These are phyloP conservation scores for Melikaiella ostensackeni DNA, from an alignment of 2,888 invertebrate genomes.

Conservation along the genomic window DNA sequence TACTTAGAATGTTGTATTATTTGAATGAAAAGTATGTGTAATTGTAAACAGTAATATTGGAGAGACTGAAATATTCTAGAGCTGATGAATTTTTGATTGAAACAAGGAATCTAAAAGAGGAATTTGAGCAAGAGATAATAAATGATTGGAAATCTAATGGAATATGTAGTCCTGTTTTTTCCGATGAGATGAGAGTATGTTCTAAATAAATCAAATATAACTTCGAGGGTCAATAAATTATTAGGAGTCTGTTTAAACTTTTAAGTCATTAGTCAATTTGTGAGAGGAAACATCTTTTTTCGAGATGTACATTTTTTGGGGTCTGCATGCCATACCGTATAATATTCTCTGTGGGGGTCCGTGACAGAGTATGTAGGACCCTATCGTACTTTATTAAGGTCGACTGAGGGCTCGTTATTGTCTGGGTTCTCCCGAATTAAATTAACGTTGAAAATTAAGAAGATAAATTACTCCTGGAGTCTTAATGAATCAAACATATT, in stretches of 20 bases:
- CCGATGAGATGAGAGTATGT: neutral
- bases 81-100: too few relatives aligned
- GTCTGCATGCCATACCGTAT: constrained; percentile 3
- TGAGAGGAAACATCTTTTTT: constrained; percentile 6
- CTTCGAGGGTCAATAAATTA: constrained; percentile 6
- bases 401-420: constrained; percentile 17
- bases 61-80: neutral
- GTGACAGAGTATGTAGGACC: constrained; percentile 30
- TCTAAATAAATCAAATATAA: constrained; percentile 9
- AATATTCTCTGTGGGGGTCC: constrained; percentile 28
- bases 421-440: neutral
- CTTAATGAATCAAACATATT: constrained; percentile 11
- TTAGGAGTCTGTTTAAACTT: neutral
- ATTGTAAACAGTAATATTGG: too few relatives aligned
- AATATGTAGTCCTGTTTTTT: neutral
- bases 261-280: constrained; percentile 15
- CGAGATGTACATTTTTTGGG: constrained; percentile 19
- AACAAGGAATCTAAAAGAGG: too few relatives aligned
- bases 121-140: too few relatives aligned
- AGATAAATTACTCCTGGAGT: constrained; percentile 1
- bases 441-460: constrained; percentile 27
- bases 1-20: too few relatives aligned
- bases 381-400: constrained; percentile 21
- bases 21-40: too few relatives aligned
- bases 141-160: too few relatives aligned